phyloP scores from a whole-genome alignment of 2,797 vertebrate species.

The Pteronotus mesoamericanus region DNA sequence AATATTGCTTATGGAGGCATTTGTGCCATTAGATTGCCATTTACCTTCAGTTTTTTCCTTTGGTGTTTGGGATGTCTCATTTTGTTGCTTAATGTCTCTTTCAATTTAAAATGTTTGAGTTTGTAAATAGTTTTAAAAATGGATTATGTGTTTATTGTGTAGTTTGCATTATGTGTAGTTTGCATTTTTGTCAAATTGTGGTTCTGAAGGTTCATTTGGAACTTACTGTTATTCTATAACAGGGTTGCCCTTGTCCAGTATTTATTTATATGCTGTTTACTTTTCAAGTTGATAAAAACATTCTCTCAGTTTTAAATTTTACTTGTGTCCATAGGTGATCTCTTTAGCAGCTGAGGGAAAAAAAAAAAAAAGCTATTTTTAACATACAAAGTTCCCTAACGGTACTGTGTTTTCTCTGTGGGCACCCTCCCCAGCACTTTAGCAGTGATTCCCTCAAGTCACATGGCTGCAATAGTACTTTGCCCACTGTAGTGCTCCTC shows the following conservation, averaged over 20 bases:
- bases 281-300: conserved; percentile 76
- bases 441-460: conserved; percentile 68
- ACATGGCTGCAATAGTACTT: conserved; percentile 41
- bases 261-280: conserved; percentile 76
- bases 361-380: conserved; percentile 57
- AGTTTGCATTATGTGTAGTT: conserved; percentile 71
- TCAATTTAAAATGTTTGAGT: conserved; percentile 71
- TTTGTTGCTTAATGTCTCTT: conserved; percentile 70
- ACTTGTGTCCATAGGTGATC: conserved; percentile 73
- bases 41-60: conserved; percentile 65
- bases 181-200: conserved; percentile 77
- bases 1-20: conserved; percentile 71
- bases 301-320: conserved; percentile 67
- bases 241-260: conserved; percentile 80
- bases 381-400: conserved; percentile 64
- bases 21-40: conserved; percentile 71
- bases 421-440: conserved; percentile 74
- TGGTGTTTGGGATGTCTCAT: conserved; percentile 69
- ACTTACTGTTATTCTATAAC: conserved; percentile 71
- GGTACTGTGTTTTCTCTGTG: conserved; percentile 53
- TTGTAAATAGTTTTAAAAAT: conserved; percentile 81
- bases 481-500: conserved; percentile 6
- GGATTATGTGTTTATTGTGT: conserved; percentile 73
- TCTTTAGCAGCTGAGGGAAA: conserved; percentile 68
- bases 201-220: conserved; percentile 79